phyloP scores from a whole-genome alignment of 2,888 invertebrate species.

The Seira musarum region DNA sequence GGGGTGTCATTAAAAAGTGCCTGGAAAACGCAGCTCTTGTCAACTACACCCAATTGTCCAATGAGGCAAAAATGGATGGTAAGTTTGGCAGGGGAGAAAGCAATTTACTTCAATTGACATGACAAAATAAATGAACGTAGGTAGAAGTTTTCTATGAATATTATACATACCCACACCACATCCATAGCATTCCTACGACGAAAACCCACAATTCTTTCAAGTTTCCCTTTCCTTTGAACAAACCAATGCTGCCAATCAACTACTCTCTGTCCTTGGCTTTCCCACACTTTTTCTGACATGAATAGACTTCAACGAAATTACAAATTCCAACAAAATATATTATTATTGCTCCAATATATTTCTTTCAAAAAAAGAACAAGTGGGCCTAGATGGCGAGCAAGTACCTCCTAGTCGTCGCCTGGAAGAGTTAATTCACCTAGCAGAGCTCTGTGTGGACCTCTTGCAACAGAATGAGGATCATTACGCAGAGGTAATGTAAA shows the following conservation, averaged over 20 bases:
- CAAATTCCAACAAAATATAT: background rate
- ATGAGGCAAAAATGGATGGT: slow-evolving; percentile 99
- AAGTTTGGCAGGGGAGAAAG: slow-evolving; percentile 70
- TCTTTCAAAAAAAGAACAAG: slow-evolving; percentile 77
- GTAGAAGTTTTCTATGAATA: too few relatives aligned
- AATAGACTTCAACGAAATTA: too few relatives aligned
- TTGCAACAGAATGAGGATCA: slow-evolving; percentile 99
- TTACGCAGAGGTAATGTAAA: slow-evolving; percentile 93
- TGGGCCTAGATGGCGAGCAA: slow-evolving; percentile 81
- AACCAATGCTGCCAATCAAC: too few relatives aligned
- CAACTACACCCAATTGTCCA: slow-evolving; percentile 96
- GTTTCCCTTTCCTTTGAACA: too few relatives aligned
- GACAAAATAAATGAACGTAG: too few relatives aligned
- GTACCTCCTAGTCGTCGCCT: slow-evolving; percentile 91
- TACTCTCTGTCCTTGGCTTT: too few relatives aligned
- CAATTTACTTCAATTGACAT: too few relatives aligned
- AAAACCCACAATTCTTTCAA: too few relatives aligned
- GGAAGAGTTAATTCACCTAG: slow-evolving; percentile 96
- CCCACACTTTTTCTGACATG: too few relatives aligned
- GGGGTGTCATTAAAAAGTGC: slow-evolving; percentile 96
- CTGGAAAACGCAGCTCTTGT: slow-evolving; percentile 97
- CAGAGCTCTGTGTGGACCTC: slow-evolving; percentile 98
- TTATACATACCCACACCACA: too few relatives aligned
- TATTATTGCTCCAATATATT: background rate
- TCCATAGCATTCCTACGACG: too few relatives aligned